Evolutionary conservation across 2,888 invertebrate species (phyloP).

Genomic region (Apocheima hispidaria): DNA sequence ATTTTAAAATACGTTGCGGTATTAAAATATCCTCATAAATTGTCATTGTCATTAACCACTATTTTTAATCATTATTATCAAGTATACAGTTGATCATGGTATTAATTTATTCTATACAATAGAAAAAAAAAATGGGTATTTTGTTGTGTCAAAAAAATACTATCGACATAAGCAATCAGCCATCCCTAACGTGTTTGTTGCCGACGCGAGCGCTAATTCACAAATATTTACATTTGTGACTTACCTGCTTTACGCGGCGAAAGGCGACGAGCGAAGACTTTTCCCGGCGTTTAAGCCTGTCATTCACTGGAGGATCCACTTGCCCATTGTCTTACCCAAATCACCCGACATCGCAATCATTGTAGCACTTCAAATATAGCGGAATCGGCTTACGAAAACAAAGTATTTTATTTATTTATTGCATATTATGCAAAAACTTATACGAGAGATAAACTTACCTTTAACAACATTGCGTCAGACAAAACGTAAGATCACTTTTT

Average conservation of each 20-base stretch:
- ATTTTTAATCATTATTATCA: too few relatives aligned
- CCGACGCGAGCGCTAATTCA: slow-evolving; percentile 56
- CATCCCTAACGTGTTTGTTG: slow-evolving; percentile 47
- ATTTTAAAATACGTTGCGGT: background rate
- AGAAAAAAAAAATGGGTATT: background rate
- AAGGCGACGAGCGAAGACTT: slow-evolving; percentile 9
- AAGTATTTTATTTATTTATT: too few relatives aligned
- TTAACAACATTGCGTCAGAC: too few relatives aligned
- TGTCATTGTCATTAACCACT: too few relatives aligned
- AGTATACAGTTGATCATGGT: too few relatives aligned
- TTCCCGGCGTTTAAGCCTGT: background rate
- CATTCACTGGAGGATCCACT: background rate
- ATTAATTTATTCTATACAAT: too few relatives aligned
- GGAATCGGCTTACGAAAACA: too few relatives aligned
- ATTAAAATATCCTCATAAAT: background rate
- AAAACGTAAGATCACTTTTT: too few relatives aligned
- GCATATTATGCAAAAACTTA: too few relatives aligned
- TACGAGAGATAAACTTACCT: too few relatives aligned
- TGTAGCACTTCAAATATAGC: background rate
- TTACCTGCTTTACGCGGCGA: slow-evolving; percentile 55
- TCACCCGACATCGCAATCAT: background rate
- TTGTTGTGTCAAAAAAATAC: too few relatives aligned
- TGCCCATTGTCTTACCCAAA: background rate
- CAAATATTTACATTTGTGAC: slow-evolving; percentile 70
- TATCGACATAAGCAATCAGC: slow-evolving; percentile 16